These are phyloP conservation scores for Macrotis lagotis DNA, from an alignment of 2,113 vertebrate genomes.

Conservation along the genomic window DNA sequence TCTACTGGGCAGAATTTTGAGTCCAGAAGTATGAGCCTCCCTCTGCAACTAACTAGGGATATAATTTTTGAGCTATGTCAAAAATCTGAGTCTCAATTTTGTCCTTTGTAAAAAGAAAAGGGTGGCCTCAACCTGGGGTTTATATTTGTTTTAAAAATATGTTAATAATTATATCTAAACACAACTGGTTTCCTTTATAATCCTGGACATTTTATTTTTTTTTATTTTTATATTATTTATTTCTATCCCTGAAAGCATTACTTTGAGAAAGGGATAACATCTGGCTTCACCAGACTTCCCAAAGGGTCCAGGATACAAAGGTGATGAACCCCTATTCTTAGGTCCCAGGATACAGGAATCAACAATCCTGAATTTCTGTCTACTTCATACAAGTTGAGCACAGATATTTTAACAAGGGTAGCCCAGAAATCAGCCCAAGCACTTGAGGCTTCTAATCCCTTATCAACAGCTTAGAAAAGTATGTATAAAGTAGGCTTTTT, in stretches of 20 bases:
- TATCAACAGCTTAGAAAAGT: background rate
- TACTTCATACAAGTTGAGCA: background rate
- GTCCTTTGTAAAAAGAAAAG: background rate
- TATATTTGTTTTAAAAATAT: background rate
- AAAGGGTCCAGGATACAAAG: background rate
- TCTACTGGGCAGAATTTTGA: background rate
- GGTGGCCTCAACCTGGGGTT: slow-evolving; percentile 16
- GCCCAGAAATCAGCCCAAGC: background rate
- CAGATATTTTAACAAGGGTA: background rate
- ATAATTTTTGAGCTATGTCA: slow-evolving; percentile 61
- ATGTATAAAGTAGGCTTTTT: background rate
- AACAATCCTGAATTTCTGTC: background rate
- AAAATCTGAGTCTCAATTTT: slow-evolving; percentile 24
- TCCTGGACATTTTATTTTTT: too few relatives aligned
- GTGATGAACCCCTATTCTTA: background rate
- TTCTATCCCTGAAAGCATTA: too few relatives aligned
- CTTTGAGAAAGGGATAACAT: background rate
- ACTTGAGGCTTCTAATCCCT: background rate
- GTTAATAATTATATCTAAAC: background rate
- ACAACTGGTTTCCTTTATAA: background rate
- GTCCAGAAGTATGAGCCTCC: slow-evolving; percentile 16
- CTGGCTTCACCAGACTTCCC: background rate
- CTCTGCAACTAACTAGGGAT: slow-evolving; percentile 62
- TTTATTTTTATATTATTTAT: too few relatives aligned
- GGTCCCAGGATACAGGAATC: background rate